These are phyloP conservation scores for Verasper variegatus DNA, from an alignment of 2,113 vertebrate genomes.

Conservation along the genomic window DNA sequence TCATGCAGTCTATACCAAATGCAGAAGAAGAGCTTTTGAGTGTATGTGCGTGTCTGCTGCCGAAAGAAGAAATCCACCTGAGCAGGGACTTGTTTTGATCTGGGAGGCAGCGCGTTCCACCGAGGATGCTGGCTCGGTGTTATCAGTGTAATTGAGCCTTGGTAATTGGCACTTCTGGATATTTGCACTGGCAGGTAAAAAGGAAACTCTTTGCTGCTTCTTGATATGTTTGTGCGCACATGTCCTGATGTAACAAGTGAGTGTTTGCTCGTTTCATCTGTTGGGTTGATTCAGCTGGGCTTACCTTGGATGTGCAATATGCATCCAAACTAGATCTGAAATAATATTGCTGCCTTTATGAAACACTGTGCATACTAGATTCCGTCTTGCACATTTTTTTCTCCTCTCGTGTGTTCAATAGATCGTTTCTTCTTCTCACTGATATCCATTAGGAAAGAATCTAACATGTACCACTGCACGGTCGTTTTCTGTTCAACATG, in stretches of 20 bases:
- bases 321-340: background rate
- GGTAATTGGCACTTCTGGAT: constrained; percentile 59
- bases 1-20: constrained; percentile 63
- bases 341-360: constrained; percentile 37
- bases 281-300: constrained; percentile 7
- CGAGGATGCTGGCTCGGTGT: constrained; percentile 53
- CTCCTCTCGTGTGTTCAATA: constrained; percentile 12
- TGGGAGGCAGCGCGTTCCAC: constrained; percentile 28
- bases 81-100: constrained; percentile 50
- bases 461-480: background rate
- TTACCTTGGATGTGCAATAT: constrained; percentile 13
- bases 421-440: background rate
- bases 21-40: constrained; percentile 61
- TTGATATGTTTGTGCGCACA: constrained; percentile 5
- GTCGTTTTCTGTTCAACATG: background rate
- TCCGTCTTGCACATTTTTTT: background rate
- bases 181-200: constrained; percentile 72
- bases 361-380: background rate
- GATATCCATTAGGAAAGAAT: constrained; percentile 2
- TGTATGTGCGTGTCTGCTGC: constrained; percentile 2
- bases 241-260: constrained; percentile 60
- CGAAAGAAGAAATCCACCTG: constrained; percentile 59
- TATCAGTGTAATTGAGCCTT: constrained; percentile 61
- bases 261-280: constrained; percentile 17
- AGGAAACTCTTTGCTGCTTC: constrained; percentile 24